phyloP scores from a whole-genome alignment of 2,888 invertebrate genomes.

The Pristionchus mayeri region DNA sequence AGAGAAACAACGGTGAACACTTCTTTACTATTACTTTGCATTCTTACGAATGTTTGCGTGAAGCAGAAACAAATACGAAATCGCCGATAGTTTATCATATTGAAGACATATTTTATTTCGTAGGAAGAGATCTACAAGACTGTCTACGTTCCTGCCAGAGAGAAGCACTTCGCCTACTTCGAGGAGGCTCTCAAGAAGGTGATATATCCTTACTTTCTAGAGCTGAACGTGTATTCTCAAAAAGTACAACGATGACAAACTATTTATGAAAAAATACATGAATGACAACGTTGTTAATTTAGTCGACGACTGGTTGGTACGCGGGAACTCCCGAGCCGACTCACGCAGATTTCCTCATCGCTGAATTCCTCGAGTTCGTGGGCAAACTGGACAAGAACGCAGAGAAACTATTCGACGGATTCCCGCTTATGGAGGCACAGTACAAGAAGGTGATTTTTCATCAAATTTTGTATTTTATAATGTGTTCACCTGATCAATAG shows the following conservation, averaged over 20 bases:
- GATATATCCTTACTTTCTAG: background rate
- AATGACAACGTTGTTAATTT: background rate
- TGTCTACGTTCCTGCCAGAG: background rate
- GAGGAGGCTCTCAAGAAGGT: conserved; percentile 1
- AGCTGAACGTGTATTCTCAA: too few species aligned
- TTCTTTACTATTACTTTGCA: too few species aligned
- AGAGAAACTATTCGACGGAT: conserved; percentile 6
- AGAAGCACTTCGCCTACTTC: conserved; percentile 2
- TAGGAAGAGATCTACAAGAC: background rate
- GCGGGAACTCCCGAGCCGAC: background rate
- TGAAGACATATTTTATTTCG: too few species aligned
- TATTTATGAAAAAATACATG: background rate
- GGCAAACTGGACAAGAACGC: background rate
- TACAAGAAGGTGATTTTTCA: conserved; percentile 7
- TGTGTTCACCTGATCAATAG: background rate
- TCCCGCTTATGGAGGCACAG: conserved; percentile 4
- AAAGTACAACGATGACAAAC: too few species aligned
- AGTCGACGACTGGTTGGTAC: conserved; percentile 26
- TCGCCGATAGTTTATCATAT: too few species aligned
- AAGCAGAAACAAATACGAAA: too few species aligned
- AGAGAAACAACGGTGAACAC: too few species aligned
- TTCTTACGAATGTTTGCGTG: too few species aligned
- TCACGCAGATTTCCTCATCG: background rate
- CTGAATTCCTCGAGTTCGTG: background rate
- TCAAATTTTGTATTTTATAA: background rate